Evolutionary conservation across 2,797 vertebrate species (phyloP).

Genomic region (Hyperoplus lanceolatus): DNA sequence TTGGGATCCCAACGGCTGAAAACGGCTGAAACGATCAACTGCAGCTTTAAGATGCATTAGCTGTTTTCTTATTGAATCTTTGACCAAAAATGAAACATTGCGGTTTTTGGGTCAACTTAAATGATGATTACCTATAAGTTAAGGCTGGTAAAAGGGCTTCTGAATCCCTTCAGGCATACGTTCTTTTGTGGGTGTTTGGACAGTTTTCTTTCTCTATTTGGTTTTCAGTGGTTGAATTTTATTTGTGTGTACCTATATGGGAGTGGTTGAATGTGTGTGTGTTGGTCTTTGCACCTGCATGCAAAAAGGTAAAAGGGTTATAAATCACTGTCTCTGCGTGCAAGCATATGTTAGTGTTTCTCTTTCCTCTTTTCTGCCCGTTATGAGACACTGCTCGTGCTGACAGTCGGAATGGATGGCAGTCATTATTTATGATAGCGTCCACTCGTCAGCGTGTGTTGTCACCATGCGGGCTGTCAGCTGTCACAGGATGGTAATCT

Average conservation of each 20-base stretch:
- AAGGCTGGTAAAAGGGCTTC: not conserved
- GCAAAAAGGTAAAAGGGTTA: constrained; percentile 44
- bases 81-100: not conserved
- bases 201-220: not conserved
- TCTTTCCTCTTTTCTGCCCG: constrained; percentile 41
- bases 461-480: constrained; percentile 59
- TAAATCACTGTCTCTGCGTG: constrained; percentile 68
- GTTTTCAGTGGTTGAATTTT: constrained; percentile 4
- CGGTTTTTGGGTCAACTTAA: not conserved
- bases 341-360: constrained; percentile 67
- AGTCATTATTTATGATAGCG: constrained; percentile 73
- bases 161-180: not conserved
- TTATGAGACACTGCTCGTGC: constrained; percentile 51
- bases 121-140: not conserved
- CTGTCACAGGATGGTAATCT: constrained; percentile 66
- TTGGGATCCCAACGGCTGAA: no score
- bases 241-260: not conserved
- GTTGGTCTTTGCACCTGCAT: constrained; percentile 44
- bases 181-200: not conserved
- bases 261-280: not conserved
- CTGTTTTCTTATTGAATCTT: not conserved
- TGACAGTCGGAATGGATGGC: constrained; percentile 71
- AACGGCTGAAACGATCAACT: no score
- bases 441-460: constrained; percentile 62
- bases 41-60: not conserved